These are phyloP conservation scores for Lasioglossum figueresi DNA, from an alignment of 2,888 invertebrate species.

Conservation along the genomic window DNA sequence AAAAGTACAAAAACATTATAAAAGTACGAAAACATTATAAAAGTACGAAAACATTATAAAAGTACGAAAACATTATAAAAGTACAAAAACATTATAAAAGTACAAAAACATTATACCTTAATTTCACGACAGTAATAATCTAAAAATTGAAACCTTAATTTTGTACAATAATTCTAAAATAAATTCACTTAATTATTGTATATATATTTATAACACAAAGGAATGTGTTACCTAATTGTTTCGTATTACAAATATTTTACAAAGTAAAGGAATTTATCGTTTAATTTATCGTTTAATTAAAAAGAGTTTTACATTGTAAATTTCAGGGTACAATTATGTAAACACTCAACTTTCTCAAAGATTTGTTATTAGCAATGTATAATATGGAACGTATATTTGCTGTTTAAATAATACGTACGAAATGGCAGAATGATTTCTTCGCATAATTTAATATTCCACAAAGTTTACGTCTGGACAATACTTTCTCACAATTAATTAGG, in stretches of 20 bases:
- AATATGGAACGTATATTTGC: neutral
- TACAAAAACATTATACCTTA: no score
- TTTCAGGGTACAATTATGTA: neutral
- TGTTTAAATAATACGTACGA: neutral
- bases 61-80: no score
- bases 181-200: neutral
- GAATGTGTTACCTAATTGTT: neutral
- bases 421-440: neutral
- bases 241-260: neutral
- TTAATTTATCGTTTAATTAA: neutral
- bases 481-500: neutral
- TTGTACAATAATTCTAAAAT: neutral
- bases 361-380: neutral
- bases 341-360: neutral
- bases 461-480: neutral
- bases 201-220: no score
- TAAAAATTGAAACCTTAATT: neutral
- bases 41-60: no score
- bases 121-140: no score
- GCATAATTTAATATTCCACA: neutral
- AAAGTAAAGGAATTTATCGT: neutral
- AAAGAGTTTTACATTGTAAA: neutral
- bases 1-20: no score
- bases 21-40: no score
- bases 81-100: no score